Conservation (phyloP, 2,113 vertebrate species). For the Cryptomyrus ogoouensis region DNA sequence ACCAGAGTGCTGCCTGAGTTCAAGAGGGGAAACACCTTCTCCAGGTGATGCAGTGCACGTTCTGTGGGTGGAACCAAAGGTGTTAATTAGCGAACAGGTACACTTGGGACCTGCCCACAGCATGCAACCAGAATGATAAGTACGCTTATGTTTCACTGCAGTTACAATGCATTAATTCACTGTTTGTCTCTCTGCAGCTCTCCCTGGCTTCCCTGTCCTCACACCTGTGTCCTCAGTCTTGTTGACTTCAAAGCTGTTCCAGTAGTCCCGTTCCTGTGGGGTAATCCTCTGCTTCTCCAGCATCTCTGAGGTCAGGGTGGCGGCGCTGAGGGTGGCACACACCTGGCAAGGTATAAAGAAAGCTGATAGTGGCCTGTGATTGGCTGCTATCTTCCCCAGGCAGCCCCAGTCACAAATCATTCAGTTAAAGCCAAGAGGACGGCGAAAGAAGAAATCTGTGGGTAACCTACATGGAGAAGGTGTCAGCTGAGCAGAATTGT, state of each 20-base stretch:
- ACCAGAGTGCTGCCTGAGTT: slow-evolving; percentile 62
- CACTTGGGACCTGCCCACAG: not conserved
- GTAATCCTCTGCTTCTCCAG: slow-evolving; percentile 62
- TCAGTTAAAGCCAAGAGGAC: not conserved
- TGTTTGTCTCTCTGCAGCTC: not conserved
- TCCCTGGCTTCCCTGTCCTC: slow-evolving; percentile 15
- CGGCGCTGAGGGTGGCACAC: slow-evolving; percentile 64
- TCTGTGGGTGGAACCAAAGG: slow-evolving; percentile 45
- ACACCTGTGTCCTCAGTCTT: slow-evolving; percentile 67
- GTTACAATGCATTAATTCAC: not conserved
- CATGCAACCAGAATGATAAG: not conserved
- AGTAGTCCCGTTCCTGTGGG: slow-evolving; percentile 64
- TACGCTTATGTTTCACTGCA: not conserved
- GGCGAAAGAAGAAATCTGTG: not conserved
- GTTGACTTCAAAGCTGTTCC: slow-evolving; percentile 71
- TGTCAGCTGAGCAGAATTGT: not conserved
- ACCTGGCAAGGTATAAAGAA: slow-evolving; percentile 44
- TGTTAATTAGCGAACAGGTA: not conserved
- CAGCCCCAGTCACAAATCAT: not conserved
- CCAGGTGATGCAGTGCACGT: slow-evolving; percentile 63
- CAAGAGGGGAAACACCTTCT: slow-evolving; percentile 67
- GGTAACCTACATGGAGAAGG: not conserved
- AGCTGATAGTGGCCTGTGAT: not conserved
- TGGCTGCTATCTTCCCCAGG: not conserved
- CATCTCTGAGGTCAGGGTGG: slow-evolving; percentile 64